Conservation (phyloP, 2,113 vertebrate species). For the Microtus ochrogaster region DNA sequence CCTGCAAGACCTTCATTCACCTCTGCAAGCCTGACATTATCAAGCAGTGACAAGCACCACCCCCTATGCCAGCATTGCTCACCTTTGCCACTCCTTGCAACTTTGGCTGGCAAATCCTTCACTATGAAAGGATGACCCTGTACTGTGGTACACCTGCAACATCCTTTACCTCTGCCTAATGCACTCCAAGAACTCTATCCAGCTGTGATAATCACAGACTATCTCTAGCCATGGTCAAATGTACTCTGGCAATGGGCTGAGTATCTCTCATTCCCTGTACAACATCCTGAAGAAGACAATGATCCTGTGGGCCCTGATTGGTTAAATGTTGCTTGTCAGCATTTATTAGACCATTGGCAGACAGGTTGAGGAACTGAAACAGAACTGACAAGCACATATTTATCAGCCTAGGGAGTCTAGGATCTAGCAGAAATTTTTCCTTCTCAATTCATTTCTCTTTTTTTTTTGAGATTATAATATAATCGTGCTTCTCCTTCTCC, state of each 20-base stretch:
- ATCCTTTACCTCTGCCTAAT: not conserved
- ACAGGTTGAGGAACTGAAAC: not conserved
- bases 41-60: not conserved
- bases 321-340: not conserved
- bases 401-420: not conserved
- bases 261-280: not conserved
- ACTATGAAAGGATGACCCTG: no score
- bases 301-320: not conserved
- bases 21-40: not conserved
- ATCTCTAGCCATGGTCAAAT: not conserved
- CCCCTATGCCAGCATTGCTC: not conserved
- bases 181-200: not conserved
- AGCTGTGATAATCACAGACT: not conserved
- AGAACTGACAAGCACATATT: not conserved
- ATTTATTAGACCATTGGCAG: not conserved
- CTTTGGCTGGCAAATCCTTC: not conserved
- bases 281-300: not conserved
- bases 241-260: not conserved
- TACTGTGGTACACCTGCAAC: not conserved
- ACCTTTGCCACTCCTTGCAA: not conserved
- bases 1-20: not conserved
- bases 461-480: not conserved
- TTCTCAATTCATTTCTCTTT: not conserved
- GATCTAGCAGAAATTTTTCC: not conserved
- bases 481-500: not conserved